A percentile compares a stretch with the other conserved stretches of the same genome.
phyloP scores from a whole-genome alignment of 2,113 vertebrate species.

The Neomonachus schauinslandi region DNA sequence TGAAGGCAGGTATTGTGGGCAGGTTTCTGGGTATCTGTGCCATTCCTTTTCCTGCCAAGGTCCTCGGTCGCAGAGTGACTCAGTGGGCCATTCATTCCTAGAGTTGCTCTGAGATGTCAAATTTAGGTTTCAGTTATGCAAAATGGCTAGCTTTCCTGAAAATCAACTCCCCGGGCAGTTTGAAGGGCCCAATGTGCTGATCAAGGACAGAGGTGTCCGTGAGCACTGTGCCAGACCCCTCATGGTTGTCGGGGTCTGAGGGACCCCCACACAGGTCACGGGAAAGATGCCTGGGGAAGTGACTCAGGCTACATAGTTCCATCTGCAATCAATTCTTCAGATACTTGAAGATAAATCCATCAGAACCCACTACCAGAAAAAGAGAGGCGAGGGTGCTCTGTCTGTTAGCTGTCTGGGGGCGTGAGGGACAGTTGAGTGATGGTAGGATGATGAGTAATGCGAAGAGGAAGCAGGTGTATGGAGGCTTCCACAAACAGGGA shows the following conservation, averaged over 20 bases:
- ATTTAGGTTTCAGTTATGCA: not conserved
- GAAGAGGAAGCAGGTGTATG: not conserved
- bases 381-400: not conserved
- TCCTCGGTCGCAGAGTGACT: not conserved
- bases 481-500: not conserved
- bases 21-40: too few relatives aligned
- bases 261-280: rapidly evolving
- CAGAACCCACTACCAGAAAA: not conserved
- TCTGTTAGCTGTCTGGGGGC: not conserved
- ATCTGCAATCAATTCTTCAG: not conserved
- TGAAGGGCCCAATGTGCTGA: rapidly evolving
- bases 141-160: not conserved
- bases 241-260: rapidly evolving
- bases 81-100: not conserved
- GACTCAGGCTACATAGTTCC: not conserved
- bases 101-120: not conserved
- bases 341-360: not conserved
- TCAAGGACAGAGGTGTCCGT: not conserved
- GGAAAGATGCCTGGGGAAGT: not conserved
- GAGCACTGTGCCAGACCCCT: too few relatives aligned
- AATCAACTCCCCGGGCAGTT: rapidly evolving
- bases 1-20: rapidly evolving
- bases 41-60: not conserved
- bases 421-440: not conserved
- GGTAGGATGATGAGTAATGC: not conserved